Evolutionary conservation across 37 sponge, comb jelly and placozoan genomes (phyloP).

Genomic region (Petrosia ficiformis): DNA sequence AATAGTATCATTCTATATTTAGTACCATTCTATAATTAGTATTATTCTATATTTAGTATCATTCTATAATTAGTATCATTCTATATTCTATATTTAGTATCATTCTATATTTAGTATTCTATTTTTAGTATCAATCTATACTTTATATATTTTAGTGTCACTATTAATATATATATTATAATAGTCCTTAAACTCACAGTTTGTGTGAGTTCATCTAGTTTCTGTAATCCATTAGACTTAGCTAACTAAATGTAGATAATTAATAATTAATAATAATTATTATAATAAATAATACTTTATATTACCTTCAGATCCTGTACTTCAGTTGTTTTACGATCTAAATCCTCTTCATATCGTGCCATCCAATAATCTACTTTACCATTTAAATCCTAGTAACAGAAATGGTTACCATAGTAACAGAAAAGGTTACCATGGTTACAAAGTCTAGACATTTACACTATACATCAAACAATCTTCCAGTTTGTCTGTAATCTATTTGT

Average conservation of each 20-base stretch:
- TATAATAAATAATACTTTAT: not conserved
- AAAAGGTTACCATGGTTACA: no score
- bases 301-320: slow-evolving; percentile 73
- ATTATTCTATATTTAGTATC: not conserved
- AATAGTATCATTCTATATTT: not conserved
- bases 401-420: slow-evolving; percentile 6
- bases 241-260: slow-evolving; percentile 34
- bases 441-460: no score
- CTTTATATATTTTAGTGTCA: no score
- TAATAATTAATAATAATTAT: not conserved
- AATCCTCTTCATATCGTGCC: slow-evolving; percentile 84
- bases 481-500: no score
- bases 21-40: not conserved
- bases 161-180: no score
- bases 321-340: slow-evolving; percentile 65
- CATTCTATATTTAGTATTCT: not conserved
- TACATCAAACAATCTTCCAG: no score
- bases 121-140: no score
- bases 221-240: slow-evolving; percentile 60
- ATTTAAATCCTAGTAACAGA: slow-evolving; percentile 52
- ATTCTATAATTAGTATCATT: not conserved
- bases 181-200: slow-evolving; percentile 37
- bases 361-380: slow-evolving; percentile 93
- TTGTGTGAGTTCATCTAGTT: slow-evolving; percentile 75
- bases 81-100: not conserved